A percentile compares a stretch with the other conserved stretches of the same genome.
Evolutionary conservation across 1,140 invertebrate species (phyloP).

Genomic region (Formica selysi): DNA sequence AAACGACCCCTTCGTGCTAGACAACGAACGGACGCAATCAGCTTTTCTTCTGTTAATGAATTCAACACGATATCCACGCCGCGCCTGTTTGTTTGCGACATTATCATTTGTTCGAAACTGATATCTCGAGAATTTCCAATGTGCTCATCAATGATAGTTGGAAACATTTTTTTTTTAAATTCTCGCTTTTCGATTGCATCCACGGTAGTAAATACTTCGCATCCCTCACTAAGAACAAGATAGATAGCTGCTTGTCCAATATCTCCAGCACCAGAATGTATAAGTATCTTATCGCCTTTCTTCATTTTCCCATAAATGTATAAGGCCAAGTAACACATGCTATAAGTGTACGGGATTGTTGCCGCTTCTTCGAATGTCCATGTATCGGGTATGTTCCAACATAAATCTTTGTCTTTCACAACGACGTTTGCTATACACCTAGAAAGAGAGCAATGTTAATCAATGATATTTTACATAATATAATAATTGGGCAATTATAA

Average conservation of each 20-base stretch:
- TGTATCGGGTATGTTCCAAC: conserved; percentile 92
- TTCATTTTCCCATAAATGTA: conserved; percentile 87
- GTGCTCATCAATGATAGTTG: no score
- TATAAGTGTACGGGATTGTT: conserved; percentile 94
- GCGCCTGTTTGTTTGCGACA: no score
- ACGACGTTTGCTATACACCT: conserved; percentile 89
- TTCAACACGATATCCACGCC: no score
- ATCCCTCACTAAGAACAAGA: conserved; percentile 88
- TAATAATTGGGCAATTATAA: background rate
- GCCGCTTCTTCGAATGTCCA: conserved; percentile 96
- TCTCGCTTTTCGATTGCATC: no score
- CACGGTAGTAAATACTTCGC: no score
- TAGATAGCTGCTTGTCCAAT: conserved; percentile 93
- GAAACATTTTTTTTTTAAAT: no score
- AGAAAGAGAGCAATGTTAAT: background rate
- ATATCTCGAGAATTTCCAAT: no score
- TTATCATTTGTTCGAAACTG: no score
- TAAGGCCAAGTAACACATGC: conserved; percentile 94
- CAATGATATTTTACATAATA: background rate
- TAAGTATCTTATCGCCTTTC: conserved; percentile 89
- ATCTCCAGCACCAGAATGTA: conserved; percentile 93
- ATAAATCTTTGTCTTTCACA: conserved; percentile 87
- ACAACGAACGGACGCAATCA: no score
- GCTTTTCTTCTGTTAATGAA: no score
- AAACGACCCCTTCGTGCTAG: no score